Evolutionary conservation across 1,140 invertebrate species (phyloP).

Genomic region (Atta cephalotes): DNA sequence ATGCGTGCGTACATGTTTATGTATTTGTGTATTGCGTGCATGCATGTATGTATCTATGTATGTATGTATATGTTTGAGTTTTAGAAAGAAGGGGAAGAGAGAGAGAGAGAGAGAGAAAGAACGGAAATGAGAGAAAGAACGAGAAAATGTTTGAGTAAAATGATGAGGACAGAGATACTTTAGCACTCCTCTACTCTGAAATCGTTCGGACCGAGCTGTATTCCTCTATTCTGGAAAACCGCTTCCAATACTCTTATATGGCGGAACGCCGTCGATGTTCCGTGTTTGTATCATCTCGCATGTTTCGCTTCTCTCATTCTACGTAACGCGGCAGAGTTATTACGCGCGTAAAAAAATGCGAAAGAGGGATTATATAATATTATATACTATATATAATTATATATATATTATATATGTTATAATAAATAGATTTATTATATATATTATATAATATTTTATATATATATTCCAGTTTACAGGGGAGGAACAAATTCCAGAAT

Average conservation of each 20-base stretch:
- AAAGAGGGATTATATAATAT: not conserved
- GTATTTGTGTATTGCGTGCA: constrained; percentile 41
- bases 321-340: not conserved
- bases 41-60: constrained; percentile 30
- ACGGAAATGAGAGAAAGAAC: not conserved
- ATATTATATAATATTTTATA: too few relatives aligned
- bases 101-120: not conserved
- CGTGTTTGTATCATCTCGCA: not conserved
- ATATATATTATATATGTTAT: too few relatives aligned
- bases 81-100: not conserved
- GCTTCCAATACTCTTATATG: not conserved
- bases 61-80: constrained; percentile 6
- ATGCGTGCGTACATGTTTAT: constrained; percentile 40
- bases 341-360: not conserved
- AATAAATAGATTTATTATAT: too few relatives aligned
- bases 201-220: not conserved
- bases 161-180: constrained; percentile 29
- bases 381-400: too few relatives aligned
- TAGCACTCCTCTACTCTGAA: not conserved
- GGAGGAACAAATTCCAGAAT: not conserved
- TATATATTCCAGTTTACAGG: not conserved
- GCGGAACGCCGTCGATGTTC: not conserved
- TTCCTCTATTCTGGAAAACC: not conserved
- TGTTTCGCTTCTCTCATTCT: not conserved
- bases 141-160: constrained; percentile 42